A percentile compares a stretch with the other conserved stretches of the same genome.
phyloP scores from a whole-genome alignment of 1,140 invertebrate genomes.

The Aphidius gifuensis region DNA sequence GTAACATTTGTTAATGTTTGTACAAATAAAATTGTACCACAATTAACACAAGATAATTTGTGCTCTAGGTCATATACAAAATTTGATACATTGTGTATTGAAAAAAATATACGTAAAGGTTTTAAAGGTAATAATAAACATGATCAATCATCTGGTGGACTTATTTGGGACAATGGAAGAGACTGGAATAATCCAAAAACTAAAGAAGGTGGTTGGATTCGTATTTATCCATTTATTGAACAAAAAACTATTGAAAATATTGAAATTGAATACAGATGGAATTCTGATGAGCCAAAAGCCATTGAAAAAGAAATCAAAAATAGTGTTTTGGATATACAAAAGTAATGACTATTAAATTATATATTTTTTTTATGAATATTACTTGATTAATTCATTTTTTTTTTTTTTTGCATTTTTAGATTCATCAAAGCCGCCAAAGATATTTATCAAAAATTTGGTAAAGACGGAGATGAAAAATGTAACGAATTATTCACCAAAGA shows the following conservation, averaged over 20 bases:
- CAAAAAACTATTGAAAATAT: conserved; percentile 29
- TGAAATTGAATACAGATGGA: conserved; percentile 24
- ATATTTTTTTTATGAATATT: conserved; percentile 2
- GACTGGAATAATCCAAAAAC: conserved; percentile 59
- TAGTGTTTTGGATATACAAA: conserved; percentile 45
- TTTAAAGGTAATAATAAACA: conserved; percentile 32
- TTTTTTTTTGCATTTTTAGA: conserved; percentile 34
- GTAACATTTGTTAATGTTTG: conserved; percentile 40
- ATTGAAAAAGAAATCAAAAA: conserved; percentile 44
- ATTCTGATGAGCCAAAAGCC: conserved; percentile 27
- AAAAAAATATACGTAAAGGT: conserved; percentile 37
- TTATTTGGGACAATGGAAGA: conserved; percentile 61
- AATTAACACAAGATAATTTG: conserved; percentile 1
- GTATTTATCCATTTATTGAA: conserved; percentile 56
- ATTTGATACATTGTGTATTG: conserved; percentile 37
- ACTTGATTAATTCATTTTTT: not conserved
- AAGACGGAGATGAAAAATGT: conserved; percentile 46
- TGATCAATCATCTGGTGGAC: conserved; percentile 26
- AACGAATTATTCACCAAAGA: conserved; percentile 43
- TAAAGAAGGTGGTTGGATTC: conserved; percentile 61
- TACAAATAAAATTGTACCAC: conserved; percentile 37
- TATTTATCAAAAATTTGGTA: conserved; percentile 45
- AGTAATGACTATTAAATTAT: conserved; percentile 30
- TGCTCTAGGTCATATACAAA: conserved; percentile 23
- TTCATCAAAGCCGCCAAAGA: conserved; percentile 49